These are phyloP conservation scores for Lates calcarifer DNA, from an alignment of 2,113 vertebrate species.

Conservation along the genomic window DNA sequence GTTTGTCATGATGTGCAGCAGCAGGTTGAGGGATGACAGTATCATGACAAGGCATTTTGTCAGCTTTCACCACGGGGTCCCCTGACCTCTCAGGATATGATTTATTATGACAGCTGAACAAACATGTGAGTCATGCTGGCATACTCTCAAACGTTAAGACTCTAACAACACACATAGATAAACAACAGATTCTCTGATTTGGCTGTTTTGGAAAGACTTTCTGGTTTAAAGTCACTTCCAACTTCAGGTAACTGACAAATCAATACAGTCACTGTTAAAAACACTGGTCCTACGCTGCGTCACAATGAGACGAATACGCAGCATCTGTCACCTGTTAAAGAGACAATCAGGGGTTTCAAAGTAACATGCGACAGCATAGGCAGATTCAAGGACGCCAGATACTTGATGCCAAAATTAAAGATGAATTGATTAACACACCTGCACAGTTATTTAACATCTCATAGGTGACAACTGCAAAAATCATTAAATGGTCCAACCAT, in stretches of 20 bases:
- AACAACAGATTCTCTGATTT: constrained; percentile 54
- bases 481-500: neutral
- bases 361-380: constrained; percentile 7
- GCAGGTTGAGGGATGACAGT: constrained; percentile 61
- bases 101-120: constrained; percentile 73
- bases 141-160: constrained; percentile 25
- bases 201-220: constrained; percentile 1
- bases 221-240: neutral
- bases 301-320: neutral
- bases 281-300: neutral
- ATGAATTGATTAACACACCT: constrained; percentile 13
- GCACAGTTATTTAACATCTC: constrained; percentile 9
- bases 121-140: constrained; percentile 71
- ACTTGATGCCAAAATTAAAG: constrained; percentile 6
- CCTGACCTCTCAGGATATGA: constrained; percentile 63
- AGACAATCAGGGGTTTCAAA: constrained; percentile 18
- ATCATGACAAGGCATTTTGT: constrained; percentile 69
- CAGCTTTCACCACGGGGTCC: constrained; percentile 48
- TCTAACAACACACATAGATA: neutral
- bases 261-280: neutral
- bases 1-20: constrained; percentile 55
- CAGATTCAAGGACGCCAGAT: constrained; percentile 7
- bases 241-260: neutral
- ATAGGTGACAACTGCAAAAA: neutral
- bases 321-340: constrained; percentile 32